Conservation (phyloP, 2,888 invertebrate genomes). For the Oasisia sp. region DNA sequence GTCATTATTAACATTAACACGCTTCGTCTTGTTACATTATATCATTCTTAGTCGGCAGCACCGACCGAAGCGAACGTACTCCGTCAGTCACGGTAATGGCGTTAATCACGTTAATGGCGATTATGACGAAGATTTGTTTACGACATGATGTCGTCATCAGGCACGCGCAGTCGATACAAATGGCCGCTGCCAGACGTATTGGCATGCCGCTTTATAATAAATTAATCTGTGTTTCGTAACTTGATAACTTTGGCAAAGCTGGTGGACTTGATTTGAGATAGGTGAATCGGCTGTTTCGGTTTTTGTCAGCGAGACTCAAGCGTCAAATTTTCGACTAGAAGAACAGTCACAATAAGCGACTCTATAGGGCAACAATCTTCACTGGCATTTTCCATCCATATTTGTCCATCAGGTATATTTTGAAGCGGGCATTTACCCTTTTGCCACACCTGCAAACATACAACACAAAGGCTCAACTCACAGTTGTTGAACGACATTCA, state of each 20-base stretch:
- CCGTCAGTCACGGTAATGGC: too few relatives aligned
- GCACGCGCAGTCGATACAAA: too few relatives aligned
- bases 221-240: background rate
- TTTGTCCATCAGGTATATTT: background rate
- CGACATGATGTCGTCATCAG: too few relatives aligned
- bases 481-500: background rate
- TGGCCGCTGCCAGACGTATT: too few relatives aligned
- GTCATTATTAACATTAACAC: too few relatives aligned
- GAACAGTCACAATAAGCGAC: background rate
- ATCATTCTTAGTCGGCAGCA: too few relatives aligned
- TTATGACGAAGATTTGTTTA: too few relatives aligned
- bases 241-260: background rate
- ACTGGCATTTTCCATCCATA: slow-evolving; percentile 13
- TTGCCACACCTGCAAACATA: background rate
- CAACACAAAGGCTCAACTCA: background rate
- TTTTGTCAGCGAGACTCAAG: background rate
- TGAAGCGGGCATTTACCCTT: slow-evolving; percentile 10
- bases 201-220: too few relatives aligned
- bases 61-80: too few relatives aligned
- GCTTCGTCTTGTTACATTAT: too few relatives aligned
- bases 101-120: too few relatives aligned
- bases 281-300: background rate
- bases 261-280: background rate
- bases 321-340: background rate
- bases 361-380: background rate